phyloP scores from a whole-genome alignment of 2,888 invertebrate species.

The Tholera decimalis region DNA sequence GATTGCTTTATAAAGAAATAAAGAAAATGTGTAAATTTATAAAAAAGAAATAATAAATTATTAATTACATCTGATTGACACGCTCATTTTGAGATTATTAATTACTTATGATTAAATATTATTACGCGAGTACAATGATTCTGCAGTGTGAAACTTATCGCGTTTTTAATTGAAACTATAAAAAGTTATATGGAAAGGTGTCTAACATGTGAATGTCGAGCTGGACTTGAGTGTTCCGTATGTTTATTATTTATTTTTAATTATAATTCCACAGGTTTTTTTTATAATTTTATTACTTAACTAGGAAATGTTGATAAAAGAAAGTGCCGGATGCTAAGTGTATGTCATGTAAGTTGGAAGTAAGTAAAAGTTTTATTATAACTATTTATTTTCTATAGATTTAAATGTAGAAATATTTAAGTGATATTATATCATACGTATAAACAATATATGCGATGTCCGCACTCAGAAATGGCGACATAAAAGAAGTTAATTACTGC shows the following conservation, averaged over 20 bases:
- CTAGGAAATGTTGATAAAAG: too few relatives aligned
- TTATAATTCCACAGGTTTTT: neutral
- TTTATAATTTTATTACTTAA: too few relatives aligned
- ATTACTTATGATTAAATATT: conserved; percentile 26
- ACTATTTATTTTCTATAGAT: too few relatives aligned
- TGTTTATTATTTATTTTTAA: neutral
- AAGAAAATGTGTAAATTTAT: conserved; percentile 30
- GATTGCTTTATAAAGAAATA: conserved; percentile 29
- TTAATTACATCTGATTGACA: conserved; percentile 34
- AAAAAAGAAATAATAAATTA: conserved; percentile 28
- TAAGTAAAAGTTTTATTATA: too few relatives aligned
- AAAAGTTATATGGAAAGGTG: conserved; percentile 23
- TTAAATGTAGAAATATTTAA: too few relatives aligned
- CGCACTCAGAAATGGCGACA: too few relatives aligned
- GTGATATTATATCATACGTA: too few relatives aligned
- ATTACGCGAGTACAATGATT: conserved; percentile 25
- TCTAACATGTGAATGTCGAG: conserved; percentile 1
- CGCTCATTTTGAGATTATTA: conserved; percentile 42
- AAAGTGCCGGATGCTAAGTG: too few relatives aligned
- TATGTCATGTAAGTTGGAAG: too few relatives aligned
- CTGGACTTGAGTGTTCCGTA: conserved; percentile 30
- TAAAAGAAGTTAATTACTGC: too few relatives aligned
- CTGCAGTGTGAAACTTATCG: conserved; percentile 45
- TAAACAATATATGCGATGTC: too few relatives aligned
- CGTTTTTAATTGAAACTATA: conserved; percentile 45